Evolutionary conservation across 1,140 invertebrate species (phyloP).

Genomic region (Dufourea novaeangliae): DNA sequence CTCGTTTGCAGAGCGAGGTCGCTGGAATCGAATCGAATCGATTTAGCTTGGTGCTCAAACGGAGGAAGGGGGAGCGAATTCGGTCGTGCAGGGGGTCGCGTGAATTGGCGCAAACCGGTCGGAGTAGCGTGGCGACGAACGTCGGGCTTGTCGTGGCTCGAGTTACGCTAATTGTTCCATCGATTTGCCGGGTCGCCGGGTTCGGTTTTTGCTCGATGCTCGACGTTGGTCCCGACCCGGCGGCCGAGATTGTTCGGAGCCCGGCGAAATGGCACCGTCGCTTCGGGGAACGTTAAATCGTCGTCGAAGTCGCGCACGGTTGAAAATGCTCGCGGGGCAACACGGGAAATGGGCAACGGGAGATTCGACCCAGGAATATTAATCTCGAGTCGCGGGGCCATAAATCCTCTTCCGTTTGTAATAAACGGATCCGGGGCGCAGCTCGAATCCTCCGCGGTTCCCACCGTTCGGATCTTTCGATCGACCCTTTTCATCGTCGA

Average conservation of each 20-base stretch:
- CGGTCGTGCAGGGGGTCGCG: conserved; percentile 3
- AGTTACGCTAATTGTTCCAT: conserved; percentile 62
- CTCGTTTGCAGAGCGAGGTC: too few relatives aligned
- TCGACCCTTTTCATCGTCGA: neutral
- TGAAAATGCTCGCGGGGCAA: conserved; percentile 1
- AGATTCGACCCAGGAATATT: conserved; percentile 31
- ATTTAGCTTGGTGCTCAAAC: too few relatives aligned
- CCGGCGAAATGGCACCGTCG: neutral
- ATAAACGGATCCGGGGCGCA: conserved; percentile 38
- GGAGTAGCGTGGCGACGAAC: neutral
- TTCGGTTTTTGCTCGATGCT: conserved; percentile 38
- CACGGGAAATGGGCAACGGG: conserved; percentile 18
- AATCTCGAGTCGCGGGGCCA: conserved; percentile 32
- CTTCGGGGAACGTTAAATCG: conserved; percentile 11
- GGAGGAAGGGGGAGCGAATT: neutral
- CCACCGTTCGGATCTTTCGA: conserved; percentile 7
- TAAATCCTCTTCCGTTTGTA: conserved; percentile 36
- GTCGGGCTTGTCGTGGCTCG: conserved; percentile 44
- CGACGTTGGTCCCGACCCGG: neutral
- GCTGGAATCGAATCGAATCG: neutral
- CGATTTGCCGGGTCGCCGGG: conserved; percentile 37
- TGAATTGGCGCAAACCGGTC: conserved; percentile 41
- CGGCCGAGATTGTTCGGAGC: conserved; percentile 9
- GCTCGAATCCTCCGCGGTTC: conserved; percentile 24
- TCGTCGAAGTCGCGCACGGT: neutral